Conservation (phyloP, 2,113 vertebrate species). For the Leuciscus idus region DNA sequence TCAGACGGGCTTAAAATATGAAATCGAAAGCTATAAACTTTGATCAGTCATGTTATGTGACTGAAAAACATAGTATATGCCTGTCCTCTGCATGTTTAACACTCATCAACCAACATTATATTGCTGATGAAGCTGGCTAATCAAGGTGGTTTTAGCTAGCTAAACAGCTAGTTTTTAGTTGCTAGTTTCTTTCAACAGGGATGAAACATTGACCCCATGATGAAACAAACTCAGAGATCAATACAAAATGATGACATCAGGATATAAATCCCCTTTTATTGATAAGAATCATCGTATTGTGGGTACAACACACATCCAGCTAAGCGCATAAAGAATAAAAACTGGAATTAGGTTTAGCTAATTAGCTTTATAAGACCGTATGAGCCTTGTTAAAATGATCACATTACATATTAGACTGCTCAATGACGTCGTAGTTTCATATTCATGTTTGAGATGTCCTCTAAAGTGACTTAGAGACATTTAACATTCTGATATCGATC, state of each 20-base stretch:
- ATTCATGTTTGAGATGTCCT: constrained; percentile 2
- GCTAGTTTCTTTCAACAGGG: not conserved
- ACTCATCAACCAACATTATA: not conserved
- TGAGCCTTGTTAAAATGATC: constrained; percentile 55
- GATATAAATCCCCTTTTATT: constrained; percentile 82
- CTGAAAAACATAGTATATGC: not conserved
- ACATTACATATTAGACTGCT: constrained; percentile 36
- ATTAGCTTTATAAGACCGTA: constrained; percentile 66
- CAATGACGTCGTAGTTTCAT: constrained; percentile 18
- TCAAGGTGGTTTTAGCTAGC: not conserved
- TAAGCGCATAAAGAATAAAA: constrained; percentile 84
- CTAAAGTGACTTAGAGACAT: constrained; percentile 56
- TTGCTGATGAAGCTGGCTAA: not conserved
- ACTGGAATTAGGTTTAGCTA: constrained; percentile 50
- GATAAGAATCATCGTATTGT: constrained; percentile 82
- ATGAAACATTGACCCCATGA: not conserved
- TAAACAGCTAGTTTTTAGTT: not conserved
- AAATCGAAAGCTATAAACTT: not conserved
- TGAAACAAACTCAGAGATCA: constrained; percentile 5
- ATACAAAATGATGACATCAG: constrained; percentile 64
- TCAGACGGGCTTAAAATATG: not conserved
- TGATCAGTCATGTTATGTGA: not conserved
- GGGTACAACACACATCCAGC: constrained; percentile 87
- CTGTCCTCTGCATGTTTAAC: not conserved
- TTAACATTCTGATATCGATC: constrained; percentile 66